These are phyloP conservation scores for Gyps fulvus DNA, from an alignment of 2,113 vertebrate species.

Conservation along the genomic window DNA sequence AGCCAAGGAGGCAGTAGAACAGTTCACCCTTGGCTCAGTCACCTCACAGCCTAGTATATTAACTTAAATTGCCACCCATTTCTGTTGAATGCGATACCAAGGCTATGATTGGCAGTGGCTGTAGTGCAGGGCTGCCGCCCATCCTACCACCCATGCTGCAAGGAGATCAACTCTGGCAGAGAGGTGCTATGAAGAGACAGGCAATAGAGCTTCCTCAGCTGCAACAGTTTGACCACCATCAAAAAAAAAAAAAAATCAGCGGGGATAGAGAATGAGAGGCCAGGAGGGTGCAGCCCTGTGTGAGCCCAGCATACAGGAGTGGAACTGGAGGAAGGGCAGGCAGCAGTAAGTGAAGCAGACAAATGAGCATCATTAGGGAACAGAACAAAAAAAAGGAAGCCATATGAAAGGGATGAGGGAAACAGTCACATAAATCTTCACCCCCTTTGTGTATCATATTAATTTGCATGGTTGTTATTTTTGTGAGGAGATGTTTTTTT, in stretches of 20 bases:
- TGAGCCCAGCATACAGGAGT: background rate
- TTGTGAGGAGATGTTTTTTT: background rate
- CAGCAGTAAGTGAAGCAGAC: background rate
- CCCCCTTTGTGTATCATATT: background rate
- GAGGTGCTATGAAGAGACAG: background rate
- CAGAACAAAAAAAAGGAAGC: background rate
- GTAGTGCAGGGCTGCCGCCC: background rate
- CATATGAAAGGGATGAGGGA: background rate
- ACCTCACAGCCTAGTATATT: background rate
- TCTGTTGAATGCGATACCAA: background rate
- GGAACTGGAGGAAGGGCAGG: background rate
- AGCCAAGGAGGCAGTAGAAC: background rate
- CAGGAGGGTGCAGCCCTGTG: background rate
- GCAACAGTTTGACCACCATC: background rate
- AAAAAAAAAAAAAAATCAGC: background rate
- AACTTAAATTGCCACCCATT: background rate
- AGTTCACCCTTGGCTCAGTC: background rate
- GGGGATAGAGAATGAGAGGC: background rate
- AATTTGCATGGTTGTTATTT: slow-evolving; percentile 47
- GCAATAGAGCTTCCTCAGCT: background rate
- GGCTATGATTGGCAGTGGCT: background rate
- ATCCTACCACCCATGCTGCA: accelerated
- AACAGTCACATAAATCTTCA: slow-evolving; percentile 33
- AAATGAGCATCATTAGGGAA: slow-evolving; percentile 27
- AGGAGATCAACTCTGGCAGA: background rate